Evolutionary conservation across 2,113 vertebrate genomes (phyloP), one percentile per base, ranked within the genome.

Genomic region (Microcebus jonahi): DNA sequence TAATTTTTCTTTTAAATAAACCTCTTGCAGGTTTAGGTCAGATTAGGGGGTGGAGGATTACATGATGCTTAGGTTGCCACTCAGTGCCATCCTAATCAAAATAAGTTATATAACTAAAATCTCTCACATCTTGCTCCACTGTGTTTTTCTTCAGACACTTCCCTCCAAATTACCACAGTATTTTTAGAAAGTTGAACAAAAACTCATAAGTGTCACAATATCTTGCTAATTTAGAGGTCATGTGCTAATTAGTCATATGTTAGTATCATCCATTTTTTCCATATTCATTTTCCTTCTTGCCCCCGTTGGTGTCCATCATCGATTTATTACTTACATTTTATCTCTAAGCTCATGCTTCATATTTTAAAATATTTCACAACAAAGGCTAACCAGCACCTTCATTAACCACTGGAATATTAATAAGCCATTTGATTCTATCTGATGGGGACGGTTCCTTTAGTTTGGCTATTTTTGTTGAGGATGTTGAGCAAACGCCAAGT

Each of bases 141-240:
- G 61, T 48, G 21, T 34, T 96, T 92, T 80, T 90, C 68, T 95
- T 89, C 75, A 48, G 36, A 42, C n/a, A 84, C 42, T 5, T 81
- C 17, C 25, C n/a, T 90, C 70, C 67, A 63, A 81, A 84, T 67
- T 70, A 31, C 27, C 34, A 89, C 25, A 42, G 12, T n/a, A 88
- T 34, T 77, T 96, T 95, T 89, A 86, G 23, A 97, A 91, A 95
- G 71, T 53, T 20, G 73, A 83, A 63, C 39, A 77, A 31, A 87
- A 83, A 14, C n/a, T 67, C 57, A 83, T 36, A 65, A 70, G 15
- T 95, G 70, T 95, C 75, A 93, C 31, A 85, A 39, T 53, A 45
- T 45, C 36, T 13, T 81, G 27, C 71, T 89, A 89, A 95, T 55
- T 20, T 89, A 88, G 48, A 82, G 39, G 14, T 48, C 36, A 39